Evolutionary conservation across 2,888 invertebrate genomes (phyloP), one percentile per base, ranked within the genome.

Genomic region (Trichogramma dendrolimi): DNA sequence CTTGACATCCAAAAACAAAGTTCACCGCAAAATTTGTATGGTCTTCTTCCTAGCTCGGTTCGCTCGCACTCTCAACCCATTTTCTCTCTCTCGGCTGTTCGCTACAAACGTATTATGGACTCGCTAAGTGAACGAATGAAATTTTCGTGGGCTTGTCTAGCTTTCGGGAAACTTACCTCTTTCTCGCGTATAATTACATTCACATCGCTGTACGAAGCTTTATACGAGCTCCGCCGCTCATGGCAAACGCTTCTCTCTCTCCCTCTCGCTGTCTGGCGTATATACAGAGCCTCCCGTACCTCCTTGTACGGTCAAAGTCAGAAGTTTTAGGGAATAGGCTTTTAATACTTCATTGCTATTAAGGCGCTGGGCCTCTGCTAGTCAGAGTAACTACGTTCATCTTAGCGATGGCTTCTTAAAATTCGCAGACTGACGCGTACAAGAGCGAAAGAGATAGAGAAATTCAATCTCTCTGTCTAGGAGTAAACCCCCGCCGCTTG

Each of bases 1-100:
- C 46, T n/a, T 51, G 63, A 61, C 62, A 52, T 55, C 53, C 65
- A 47, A 58, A 65, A 65, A 65, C 65, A 65, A 65, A 65, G 61
- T 65, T 65, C 11, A 11, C 55, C 60, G 50, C 47, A 42, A 54
- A 65, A 65, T 65, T 65, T 63, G 65, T 63, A 65, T 63, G 54
- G 47, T 38, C 27, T 27, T 27, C 27, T 27, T 2, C 27, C 27
- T 27, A 27, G 27, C 27, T 27, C 27, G 27, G 27, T 27, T 27
- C 27, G 27, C 27, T 27, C 27, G 27, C 27, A 27, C 27, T 27
- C 27, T 27, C 27, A 27, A 27, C 27, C 27, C 27, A 27, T 27
- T 27, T 27, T 27, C 27, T 27, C 27, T 27, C 27, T 27, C 27
- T 27, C 27, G 27, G 27, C 2, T 27, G 27, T 27, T 27, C 27